phyloP scores from a whole-genome alignment of 2,888 invertebrate species.

The Aphodius sticticus region DNA sequence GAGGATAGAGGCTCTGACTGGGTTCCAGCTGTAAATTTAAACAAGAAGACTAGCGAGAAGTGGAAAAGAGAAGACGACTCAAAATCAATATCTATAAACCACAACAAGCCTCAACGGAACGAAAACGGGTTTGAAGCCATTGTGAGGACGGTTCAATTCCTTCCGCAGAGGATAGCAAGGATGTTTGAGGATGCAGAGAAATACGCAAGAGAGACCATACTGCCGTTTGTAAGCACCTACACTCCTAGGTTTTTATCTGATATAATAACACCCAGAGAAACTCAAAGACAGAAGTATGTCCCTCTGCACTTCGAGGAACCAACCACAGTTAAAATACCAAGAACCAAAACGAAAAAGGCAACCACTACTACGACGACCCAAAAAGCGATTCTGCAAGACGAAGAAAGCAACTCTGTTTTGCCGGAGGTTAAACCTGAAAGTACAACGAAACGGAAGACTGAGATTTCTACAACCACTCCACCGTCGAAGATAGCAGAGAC shows the following conservation, averaged over 20 bases:
- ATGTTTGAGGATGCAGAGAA: slow-evolving; percentile 83
- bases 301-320: slow-evolving; percentile 53
- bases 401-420: slow-evolving; percentile 18
- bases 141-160: slow-evolving; percentile 75
- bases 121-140: slow-evolving; percentile 54
- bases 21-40: slow-evolving; percentile 33
- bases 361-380: slow-evolving; percentile 25
- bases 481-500: neutral
- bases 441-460: slow-evolving; percentile 17
- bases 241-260: slow-evolving; percentile 72
- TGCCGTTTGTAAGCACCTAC: slow-evolving; percentile 80
- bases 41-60: slow-evolving; percentile 48
- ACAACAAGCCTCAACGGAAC: slow-evolving; percentile 37
- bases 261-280: slow-evolving; percentile 49
- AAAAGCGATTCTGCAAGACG: slow-evolving; percentile 16
- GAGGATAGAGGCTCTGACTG: slow-evolving; percentile 56
- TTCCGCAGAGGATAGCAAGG: slow-evolving; percentile 80
- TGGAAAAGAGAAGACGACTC: slow-evolving; percentile 56
- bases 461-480: slow-evolving; percentile 33
- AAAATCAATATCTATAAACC: slow-evolving; percentile 20
- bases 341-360: neutral
- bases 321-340: slow-evolving; percentile 26
- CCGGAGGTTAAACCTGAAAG: slow-evolving; percentile 12
- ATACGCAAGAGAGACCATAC: slow-evolving; percentile 79
- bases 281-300: slow-evolving; percentile 51